phyloP scores from a whole-genome alignment of 2,113 vertebrate genomes.

The Sorex araneus region DNA sequence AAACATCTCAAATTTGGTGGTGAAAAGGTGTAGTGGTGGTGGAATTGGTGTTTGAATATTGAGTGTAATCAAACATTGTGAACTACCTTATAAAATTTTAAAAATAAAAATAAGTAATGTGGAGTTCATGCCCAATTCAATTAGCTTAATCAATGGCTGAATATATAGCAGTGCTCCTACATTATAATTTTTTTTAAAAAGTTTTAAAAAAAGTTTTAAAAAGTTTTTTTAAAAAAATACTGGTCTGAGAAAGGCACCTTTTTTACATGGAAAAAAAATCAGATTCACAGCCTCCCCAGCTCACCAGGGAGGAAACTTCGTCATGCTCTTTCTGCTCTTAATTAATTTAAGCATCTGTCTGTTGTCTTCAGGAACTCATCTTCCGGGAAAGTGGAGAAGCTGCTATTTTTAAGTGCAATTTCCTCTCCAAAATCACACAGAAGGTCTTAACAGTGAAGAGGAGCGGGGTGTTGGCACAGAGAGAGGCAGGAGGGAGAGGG shows the following conservation, averaged over 20 bases:
- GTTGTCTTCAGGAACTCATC: constrained; percentile 61
- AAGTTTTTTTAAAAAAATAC: constrained; percentile 68
- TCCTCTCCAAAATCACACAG: not conserved
- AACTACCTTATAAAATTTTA: too few species aligned
- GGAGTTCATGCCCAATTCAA: too few species aligned
- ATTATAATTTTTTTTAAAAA: too few species aligned
- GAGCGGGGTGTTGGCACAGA: accelerated
- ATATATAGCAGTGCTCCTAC: too few species aligned
- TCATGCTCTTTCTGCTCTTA: constrained; percentile 73
- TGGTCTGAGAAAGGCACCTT: constrained; percentile 69
- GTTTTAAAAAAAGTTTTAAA: too few species aligned
- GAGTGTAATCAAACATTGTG: too few species aligned
- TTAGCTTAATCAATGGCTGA: too few species aligned
- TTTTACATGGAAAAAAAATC: constrained; percentile 53
- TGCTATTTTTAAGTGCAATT: constrained; percentile 6
- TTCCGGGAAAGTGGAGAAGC: not conserved
- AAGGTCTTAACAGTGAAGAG: not conserved
- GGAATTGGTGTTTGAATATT: too few species aligned
- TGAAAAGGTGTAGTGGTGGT: too few species aligned
- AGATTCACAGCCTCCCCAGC: constrained; percentile 10
- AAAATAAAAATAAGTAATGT: too few species aligned
- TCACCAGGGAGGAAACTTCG: constrained; percentile 61
- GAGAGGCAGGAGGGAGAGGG: not conserved
- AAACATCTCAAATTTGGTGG: too few species aligned
- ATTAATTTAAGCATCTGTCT: constrained; percentile 82